Conservation (phyloP, 2,113 vertebrate genomes). For the Nothoprocta pentlandii region DNA sequence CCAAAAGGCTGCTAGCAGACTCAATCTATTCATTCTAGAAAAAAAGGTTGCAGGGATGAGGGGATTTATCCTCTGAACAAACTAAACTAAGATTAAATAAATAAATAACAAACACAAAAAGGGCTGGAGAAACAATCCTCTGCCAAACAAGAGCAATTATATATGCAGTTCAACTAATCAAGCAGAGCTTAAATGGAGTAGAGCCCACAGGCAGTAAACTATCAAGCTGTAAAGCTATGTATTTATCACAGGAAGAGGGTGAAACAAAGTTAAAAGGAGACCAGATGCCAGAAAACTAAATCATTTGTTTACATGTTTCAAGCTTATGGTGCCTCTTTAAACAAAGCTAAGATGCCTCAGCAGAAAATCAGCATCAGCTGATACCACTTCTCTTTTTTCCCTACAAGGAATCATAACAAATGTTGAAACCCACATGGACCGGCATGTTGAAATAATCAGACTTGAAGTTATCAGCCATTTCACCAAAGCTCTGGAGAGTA, state of each 20-base stretch:
- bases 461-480: slow-evolving; percentile 99
- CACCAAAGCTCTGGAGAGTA: slow-evolving; percentile 95
- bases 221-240: neutral
- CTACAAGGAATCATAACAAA: slow-evolving; percentile 21
- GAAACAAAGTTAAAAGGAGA: neutral
- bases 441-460: slow-evolving; percentile 99
- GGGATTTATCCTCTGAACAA: neutral
- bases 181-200: neutral
- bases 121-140: neutral
- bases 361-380: neutral
- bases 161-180: neutral
- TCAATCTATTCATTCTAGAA: neutral
- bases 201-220: neutral
- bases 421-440: slow-evolving; percentile 89
- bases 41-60: neutral
- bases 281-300: neutral
- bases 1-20: neutral
- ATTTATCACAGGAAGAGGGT: neutral
- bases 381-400: slow-evolving; percentile 9
- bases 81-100: neutral
- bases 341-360: neutral
- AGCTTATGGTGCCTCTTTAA: neutral
- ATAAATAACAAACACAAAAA: neutral
- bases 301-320: slow-evolving; percentile 14
- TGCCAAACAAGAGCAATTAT: neutral